Percentiles rank a stretch among this genome's conserved stretches.
phyloP scores from a whole-genome alignment of 2,888 invertebrate genomes.

The Acrobasis consociella region DNA sequence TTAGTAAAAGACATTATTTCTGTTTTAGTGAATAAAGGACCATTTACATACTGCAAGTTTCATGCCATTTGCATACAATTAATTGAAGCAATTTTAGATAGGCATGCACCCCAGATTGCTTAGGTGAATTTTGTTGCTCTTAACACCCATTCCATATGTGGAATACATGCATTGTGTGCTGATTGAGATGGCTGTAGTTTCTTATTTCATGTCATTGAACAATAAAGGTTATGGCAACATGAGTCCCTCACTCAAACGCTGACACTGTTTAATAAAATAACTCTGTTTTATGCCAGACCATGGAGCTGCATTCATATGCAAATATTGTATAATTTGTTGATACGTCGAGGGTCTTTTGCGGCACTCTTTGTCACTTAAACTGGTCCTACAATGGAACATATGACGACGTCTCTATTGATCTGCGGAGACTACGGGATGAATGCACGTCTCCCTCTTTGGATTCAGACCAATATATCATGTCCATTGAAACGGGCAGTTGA shows the following conservation, averaged over 20 bases:
- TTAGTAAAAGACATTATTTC: no score
- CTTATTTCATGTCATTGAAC: constrained; percentile 38
- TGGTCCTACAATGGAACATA: constrained; percentile 72
- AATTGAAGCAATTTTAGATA: neutral
- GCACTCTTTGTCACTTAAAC: constrained; percentile 71
- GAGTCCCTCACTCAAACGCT: constrained; percentile 57
- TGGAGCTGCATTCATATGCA: constrained; percentile 71
- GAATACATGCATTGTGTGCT: constrained; percentile 11
- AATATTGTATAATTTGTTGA: constrained; percentile 81
- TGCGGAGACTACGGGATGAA: constrained; percentile 52
- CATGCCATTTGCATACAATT: neutral
- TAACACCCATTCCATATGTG: neutral
- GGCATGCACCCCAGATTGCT: neutral
- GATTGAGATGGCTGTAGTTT: constrained; percentile 34
- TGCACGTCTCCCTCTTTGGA: constrained; percentile 48
- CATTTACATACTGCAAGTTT: no score
- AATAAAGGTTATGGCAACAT: constrained; percentile 39
- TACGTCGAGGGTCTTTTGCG: constrained; percentile 79
- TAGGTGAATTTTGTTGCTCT: neutral
- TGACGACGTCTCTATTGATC: constrained; percentile 73
- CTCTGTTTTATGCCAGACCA: constrained; percentile 62
- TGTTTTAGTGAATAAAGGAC: no score
- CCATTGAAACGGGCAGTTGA: constrained; percentile 63
- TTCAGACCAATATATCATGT: constrained; percentile 64
- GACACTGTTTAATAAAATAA: constrained; percentile 68